These are phyloP conservation scores for Physella acuta DNA, from an alignment of 1,140 invertebrate species.

Conservation along the genomic window DNA sequence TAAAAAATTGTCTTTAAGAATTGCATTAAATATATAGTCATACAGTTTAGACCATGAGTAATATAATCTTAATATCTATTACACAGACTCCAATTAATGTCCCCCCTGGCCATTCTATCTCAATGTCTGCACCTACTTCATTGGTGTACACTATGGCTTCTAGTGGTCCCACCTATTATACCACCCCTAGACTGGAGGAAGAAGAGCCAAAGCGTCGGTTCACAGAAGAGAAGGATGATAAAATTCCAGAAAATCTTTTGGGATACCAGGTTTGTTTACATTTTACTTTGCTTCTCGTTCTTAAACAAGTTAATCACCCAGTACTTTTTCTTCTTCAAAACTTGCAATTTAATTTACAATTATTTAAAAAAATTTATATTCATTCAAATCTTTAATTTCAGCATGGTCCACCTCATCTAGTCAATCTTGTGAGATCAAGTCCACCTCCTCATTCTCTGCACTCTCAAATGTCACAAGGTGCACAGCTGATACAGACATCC, in stretches of 20 bases:
- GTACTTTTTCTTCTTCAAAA: background rate
- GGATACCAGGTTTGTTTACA: slow-evolving; percentile 54
- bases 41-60: too few relatives aligned
- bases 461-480: slow-evolving; percentile 18
- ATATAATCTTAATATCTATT: too few relatives aligned
- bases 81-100: too few relatives aligned
- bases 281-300: background rate
- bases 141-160: slow-evolving; percentile 30
- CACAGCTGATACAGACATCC: slow-evolving; percentile 11
- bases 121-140: slow-evolving; percentile 23
- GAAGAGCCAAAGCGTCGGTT: slow-evolving; percentile 49
- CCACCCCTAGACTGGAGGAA: slow-evolving; percentile 28
- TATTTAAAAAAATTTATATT: background rate
- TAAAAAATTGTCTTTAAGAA: too few relatives aligned
- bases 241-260: slow-evolving; percentile 53
- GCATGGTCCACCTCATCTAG: slow-evolving; percentile 56
- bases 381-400: slow-evolving; percentile 22
- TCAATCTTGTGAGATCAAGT: slow-evolving; percentile 47
- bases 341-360: background rate
- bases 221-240: slow-evolving; percentile 56
- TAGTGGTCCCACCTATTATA: slow-evolving; percentile 26
- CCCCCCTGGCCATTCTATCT: slow-evolving; percentile 19
- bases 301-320: background rate
- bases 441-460: slow-evolving; percentile 38
- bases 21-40: too few relatives aligned